phyloP scores from a whole-genome alignment of 2,888 invertebrate genomes.

The Athripsodes cinereus region DNA sequence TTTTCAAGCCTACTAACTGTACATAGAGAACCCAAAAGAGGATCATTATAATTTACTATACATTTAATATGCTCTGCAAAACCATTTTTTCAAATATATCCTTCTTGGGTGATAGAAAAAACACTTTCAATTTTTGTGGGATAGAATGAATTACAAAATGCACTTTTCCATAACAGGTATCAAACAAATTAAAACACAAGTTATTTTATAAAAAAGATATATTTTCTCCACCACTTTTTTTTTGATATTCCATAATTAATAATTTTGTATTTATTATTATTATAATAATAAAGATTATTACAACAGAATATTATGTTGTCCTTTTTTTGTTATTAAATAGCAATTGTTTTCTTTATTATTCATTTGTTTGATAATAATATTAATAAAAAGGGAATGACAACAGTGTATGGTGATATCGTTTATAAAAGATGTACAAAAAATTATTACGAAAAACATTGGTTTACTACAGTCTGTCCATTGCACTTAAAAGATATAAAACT shows the following conservation, averaged over 20 bases:
- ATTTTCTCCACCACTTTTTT: background rate
- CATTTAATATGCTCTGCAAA: too few species aligned
- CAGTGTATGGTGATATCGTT: slow-evolving; percentile 1
- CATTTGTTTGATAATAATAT: background rate
- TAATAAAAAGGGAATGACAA: slow-evolving; percentile 1
- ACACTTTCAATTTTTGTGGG: too few species aligned
- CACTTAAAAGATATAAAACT: background rate
- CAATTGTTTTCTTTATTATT: background rate
- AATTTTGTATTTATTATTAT: background rate
- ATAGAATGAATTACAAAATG: too few species aligned
- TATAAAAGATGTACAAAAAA: slow-evolving; percentile 1
- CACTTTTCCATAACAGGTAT: too few species aligned
- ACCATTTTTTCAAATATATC: too few species aligned
- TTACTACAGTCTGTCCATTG: background rate
- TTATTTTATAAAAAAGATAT: slow-evolving; percentile 2
- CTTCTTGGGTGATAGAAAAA: too few species aligned
- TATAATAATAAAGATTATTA: background rate
- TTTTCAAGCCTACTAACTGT: too few species aligned
- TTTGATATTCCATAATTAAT: background rate
- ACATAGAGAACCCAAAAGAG: too few species aligned
- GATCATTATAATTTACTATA: too few species aligned
- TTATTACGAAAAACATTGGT: background rate
- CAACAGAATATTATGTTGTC: background rate
- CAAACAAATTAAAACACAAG: background rate
- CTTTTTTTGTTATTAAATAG: background rate